These are phyloP conservation scores for Epinotia ramella DNA, from an alignment of 2,888 invertebrate genomes.

Conservation along the genomic window DNA sequence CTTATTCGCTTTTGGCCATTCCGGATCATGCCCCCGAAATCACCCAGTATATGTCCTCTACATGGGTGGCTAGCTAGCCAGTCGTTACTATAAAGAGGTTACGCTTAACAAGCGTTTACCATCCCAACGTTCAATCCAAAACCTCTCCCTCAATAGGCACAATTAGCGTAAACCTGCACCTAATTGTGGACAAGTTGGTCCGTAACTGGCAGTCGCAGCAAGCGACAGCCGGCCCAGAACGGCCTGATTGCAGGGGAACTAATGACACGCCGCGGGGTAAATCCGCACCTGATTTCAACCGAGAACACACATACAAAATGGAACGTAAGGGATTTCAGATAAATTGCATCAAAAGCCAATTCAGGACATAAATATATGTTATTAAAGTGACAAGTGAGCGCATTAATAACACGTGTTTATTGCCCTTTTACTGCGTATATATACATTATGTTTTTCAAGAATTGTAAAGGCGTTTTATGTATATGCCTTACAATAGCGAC, in stretches of 20 bases:
- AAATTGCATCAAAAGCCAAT: background rate
- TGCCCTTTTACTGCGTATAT: no score
- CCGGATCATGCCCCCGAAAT: no score
- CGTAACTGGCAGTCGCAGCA: slow-evolving; percentile 47
- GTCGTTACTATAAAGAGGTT: background rate
- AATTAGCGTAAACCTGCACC: slow-evolving; percentile 22
- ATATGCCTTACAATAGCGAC: no score
- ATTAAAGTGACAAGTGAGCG: background rate
- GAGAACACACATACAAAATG: slow-evolving; percentile 9
- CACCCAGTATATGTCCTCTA: no score
- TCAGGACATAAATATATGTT: background rate
- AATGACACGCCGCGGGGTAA: slow-evolving; percentile 57
- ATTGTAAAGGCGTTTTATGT: no score
- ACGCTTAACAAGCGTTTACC: background rate
- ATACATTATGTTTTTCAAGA: no score
- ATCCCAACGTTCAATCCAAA: background rate
- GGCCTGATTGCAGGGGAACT: slow-evolving; percentile 51
- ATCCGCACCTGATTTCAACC: slow-evolving; percentile 58
- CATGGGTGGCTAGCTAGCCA: background rate
- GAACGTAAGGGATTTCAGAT: background rate
- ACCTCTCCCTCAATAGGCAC: background rate
- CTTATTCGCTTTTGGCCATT: no score
- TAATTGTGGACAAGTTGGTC: slow-evolving; percentile 50
- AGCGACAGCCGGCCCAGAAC: slow-evolving; percentile 40
- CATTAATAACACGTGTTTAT: no score